Percentiles rank a stretch among this genome's conserved stretches.
Evolutionary conservation across 2,888 invertebrate species (phyloP).

Genomic region (Gerosis bhagava): DNA sequence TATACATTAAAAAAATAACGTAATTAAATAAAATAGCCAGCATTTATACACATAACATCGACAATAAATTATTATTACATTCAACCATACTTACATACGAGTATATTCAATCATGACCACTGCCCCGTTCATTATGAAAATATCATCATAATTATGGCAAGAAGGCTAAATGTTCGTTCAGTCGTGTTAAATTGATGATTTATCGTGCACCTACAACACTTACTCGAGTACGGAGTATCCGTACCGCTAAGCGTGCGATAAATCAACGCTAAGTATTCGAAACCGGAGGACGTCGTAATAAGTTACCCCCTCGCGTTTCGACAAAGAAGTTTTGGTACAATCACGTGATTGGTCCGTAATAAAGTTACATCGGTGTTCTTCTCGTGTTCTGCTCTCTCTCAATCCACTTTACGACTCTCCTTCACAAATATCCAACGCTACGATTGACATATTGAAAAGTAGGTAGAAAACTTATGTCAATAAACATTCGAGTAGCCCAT

Average conservation of each 20-base stretch:
- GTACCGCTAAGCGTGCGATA: constrained; percentile 1
- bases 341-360: constrained; percentile 7
- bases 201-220: not conserved
- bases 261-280: constrained; percentile 16
- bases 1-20: no score
- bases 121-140: no score
- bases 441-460: constrained; percentile 6
- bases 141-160: no score
- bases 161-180: no score
- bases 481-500: no score
- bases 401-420: constrained; percentile 17
- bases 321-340: constrained; percentile 8
- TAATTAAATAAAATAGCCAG: no score
- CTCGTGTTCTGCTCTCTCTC: constrained; percentile 1
- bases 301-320: not conserved
- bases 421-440: constrained; percentile 4
- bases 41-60: no score
- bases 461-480: constrained; percentile 6
- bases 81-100: no score
- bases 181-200: not conserved
- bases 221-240: not conserved
- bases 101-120: no score
- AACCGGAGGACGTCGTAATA: not conserved
- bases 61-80: no score
- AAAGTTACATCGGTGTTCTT: constrained; percentile 7